Conservation (phyloP, 2,888 invertebrate species). For the Cantharis rufa region DNA sequence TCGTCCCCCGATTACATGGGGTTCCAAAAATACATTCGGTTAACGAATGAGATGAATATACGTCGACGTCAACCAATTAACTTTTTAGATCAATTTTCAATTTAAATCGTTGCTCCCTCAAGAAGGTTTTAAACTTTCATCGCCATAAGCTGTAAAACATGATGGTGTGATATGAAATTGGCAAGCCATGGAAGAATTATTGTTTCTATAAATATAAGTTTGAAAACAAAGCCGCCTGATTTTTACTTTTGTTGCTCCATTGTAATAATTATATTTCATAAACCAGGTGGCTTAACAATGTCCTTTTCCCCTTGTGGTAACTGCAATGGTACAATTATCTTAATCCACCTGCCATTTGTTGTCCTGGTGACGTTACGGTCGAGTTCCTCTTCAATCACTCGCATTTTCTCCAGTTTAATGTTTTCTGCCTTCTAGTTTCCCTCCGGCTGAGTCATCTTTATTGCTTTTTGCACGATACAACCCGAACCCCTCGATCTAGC, state of each 20-base stretch:
- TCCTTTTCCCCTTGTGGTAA: neutral
- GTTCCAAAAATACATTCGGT: neutral
- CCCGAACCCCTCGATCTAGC: neutral
- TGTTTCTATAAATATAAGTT: neutral
- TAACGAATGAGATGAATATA: no score
- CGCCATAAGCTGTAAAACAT: neutral
- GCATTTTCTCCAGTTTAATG: neutral
- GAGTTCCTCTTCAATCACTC: neutral
- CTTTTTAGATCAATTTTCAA: neutral
- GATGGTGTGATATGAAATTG: neutral
- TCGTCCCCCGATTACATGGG: neutral
- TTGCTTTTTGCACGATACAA: neutral
- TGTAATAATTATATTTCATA: neutral
- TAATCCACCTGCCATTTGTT: neutral
- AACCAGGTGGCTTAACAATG: neutral
- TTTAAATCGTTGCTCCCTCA: neutral
- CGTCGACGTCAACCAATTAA: neutral
- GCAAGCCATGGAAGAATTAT: neutral
- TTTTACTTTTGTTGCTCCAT: no score
- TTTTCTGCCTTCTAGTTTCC: neutral
- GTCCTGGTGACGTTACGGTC: neutral
- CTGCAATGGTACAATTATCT: neutral
- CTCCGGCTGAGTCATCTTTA: neutral
- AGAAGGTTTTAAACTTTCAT: neutral
- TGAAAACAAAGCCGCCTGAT: no score